Evolutionary conservation across 1,140 invertebrate species (phyloP).

Genomic region (Neotoxoptera formosana): DNA sequence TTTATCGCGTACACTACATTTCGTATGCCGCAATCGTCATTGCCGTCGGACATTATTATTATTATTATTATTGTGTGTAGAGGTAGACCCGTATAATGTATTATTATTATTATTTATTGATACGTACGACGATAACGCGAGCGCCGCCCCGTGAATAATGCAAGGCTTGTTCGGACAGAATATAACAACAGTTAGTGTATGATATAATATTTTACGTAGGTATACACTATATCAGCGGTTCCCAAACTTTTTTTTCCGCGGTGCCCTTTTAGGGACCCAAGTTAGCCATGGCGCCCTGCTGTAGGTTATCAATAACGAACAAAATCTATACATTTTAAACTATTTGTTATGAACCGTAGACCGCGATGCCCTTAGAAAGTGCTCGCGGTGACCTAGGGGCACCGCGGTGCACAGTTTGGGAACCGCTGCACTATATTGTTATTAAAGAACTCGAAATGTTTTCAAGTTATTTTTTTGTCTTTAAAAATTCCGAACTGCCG

Average conservation of each 20-base stretch:
- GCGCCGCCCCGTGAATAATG: neutral
- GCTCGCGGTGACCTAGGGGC: too few relatives aligned
- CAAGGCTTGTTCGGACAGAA: neutral
- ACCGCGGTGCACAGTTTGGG: too few relatives aligned
- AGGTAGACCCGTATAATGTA: neutral
- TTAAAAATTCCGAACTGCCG: neutral
- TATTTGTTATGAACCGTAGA: too few relatives aligned
- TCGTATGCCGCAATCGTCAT: neutral
- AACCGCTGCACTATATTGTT: too few relatives aligned
- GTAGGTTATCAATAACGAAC: too few relatives aligned
- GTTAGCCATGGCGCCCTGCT: too few relatives aligned
- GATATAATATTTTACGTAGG: neutral
- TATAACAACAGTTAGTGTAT: neutral
- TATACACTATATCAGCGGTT: too few relatives aligned
- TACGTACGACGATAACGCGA: neutral
- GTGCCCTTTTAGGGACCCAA: too few relatives aligned
- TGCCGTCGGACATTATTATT: neutral
- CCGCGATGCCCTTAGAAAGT: too few relatives aligned
- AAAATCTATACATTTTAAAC: too few relatives aligned
- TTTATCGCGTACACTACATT: neutral
- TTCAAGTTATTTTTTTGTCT: too few relatives aligned
- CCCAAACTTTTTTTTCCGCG: too few relatives aligned
- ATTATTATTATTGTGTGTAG: neutral
- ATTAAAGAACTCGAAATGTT: neutral
- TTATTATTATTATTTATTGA: neutral